Conservation (phyloP, 2,113 vertebrate genomes). For the Dromiciops gliroides region DNA sequence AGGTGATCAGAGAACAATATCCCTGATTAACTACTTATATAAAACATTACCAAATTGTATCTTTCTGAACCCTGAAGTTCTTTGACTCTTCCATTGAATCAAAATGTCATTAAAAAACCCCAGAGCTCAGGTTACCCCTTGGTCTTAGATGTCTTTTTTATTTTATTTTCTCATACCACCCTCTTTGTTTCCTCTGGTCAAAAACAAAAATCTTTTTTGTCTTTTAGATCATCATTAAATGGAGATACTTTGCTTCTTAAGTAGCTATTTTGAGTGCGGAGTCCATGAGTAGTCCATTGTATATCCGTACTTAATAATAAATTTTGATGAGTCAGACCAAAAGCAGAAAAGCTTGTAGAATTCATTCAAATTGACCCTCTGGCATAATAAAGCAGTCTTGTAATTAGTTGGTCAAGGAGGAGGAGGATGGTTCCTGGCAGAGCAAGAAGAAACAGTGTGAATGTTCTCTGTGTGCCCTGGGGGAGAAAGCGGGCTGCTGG, state of each 20-base stretch:
- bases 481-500: not conserved
- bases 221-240: not conserved
- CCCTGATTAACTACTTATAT: not conserved
- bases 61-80: not conserved
- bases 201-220: not conserved
- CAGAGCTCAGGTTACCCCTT: not conserved
- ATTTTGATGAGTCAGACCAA: not conserved
- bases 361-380: not conserved
- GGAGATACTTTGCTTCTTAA: not conserved
- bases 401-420: not conserved
- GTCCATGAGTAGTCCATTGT: not conserved
- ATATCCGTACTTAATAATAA: not conserved
- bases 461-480: not conserved
- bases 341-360: not conserved
- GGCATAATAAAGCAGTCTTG: not conserved
- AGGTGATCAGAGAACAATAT: not conserved
- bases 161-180: slow-evolving; percentile 1
- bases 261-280: not conserved
- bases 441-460: slow-evolving; percentile 8
- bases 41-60: not conserved
- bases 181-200: slow-evolving; percentile 37
- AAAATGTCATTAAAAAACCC: not conserved
- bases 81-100: not conserved
- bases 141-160: not conserved
- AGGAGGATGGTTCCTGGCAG: not conserved